Conservation (phyloP, 2,113 vertebrate genomes). For the Meles meles region DNA sequence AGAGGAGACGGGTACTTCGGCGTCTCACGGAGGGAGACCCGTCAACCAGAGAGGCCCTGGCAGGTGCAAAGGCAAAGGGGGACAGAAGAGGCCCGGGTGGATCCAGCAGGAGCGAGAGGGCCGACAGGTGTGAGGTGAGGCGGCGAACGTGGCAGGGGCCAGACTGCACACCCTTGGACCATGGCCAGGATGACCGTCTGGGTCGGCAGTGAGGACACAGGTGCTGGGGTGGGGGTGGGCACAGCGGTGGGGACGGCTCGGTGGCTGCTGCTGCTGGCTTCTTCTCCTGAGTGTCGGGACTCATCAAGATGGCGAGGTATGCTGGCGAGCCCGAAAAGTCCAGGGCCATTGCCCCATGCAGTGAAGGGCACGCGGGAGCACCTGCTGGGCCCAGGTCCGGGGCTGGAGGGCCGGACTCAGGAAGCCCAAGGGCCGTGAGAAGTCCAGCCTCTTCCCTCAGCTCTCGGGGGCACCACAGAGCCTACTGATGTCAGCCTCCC, state of each 20-base stretch:
- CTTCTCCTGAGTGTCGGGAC: neutral
- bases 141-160: neutral
- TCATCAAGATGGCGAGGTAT: rapidly evolving
- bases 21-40: too few relatives aligned
- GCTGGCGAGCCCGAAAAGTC: neutral
- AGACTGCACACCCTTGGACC: rapidly evolving
- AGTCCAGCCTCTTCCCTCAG: neutral
- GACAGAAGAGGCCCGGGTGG: neutral
- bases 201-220: neutral
- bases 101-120: neutral
- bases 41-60: neutral
- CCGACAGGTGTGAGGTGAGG: neutral
- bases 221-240: neutral
- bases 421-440: neutral
- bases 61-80: neutral
- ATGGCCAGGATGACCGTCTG: neutral
- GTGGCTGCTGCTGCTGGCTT: neutral
- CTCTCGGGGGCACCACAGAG: neutral
- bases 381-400: neutral
- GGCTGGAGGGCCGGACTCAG: neutral
- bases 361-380: neutral
- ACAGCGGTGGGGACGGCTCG: neutral
- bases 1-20: neutral
- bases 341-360: rapidly evolving
- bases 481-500: neutral